These are phyloP conservation scores for Halisarca cf. caerulea DNA, from an alignment of 37 sponge, comb jelly and placozoan genomes.

Conservation along the genomic window DNA sequence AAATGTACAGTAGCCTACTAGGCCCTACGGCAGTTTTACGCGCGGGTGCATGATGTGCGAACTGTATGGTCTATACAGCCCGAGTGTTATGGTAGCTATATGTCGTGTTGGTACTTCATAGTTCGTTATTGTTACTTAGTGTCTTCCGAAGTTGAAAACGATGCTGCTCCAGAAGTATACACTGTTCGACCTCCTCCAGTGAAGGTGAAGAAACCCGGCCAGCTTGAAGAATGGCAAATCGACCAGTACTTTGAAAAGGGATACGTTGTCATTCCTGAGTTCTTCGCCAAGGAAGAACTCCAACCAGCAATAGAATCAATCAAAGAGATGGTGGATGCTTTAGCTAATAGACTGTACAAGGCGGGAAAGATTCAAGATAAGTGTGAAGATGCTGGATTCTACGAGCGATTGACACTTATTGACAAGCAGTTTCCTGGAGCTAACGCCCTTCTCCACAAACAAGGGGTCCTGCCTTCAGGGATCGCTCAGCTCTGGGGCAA, in stretches of 20 bases:
- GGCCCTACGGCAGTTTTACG: too few relatives aligned
- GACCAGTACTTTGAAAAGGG: slow-evolving; percentile 81
- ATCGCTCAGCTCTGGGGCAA: slow-evolving; percentile 66
- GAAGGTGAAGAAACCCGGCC: slow-evolving; percentile 64
- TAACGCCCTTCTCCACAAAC: slow-evolving; percentile 74
- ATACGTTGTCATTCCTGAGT: slow-evolving; percentile 56
- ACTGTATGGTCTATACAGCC: too few relatives aligned
- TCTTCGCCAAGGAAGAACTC: slow-evolving; percentile 75
- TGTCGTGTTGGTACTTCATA: too few relatives aligned
- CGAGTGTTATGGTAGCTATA: too few relatives aligned
- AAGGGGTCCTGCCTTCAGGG: slow-evolving; percentile 58
- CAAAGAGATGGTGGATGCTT: slow-evolving; percentile 54
- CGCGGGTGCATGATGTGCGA: too few relatives aligned
- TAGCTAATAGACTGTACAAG: slow-evolving; percentile 68
- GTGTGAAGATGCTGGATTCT: slow-evolving; percentile 68
- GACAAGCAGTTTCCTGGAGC: slow-evolving; percentile 77
- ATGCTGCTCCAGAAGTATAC: slow-evolving; percentile 49
- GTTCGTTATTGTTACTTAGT: too few relatives aligned
- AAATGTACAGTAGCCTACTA: too few relatives aligned
- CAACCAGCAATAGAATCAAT: slow-evolving; percentile 62
- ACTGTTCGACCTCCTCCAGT: slow-evolving; percentile 59
- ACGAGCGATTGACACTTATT: slow-evolving; percentile 65
- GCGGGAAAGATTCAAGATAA: slow-evolving; percentile 60
- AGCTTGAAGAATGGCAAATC: slow-evolving; percentile 59
- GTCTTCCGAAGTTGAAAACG: too few relatives aligned